Evolutionary conservation across 2,113 vertebrate genomes (phyloP).

Genomic region (Mungos mungo): DNA sequence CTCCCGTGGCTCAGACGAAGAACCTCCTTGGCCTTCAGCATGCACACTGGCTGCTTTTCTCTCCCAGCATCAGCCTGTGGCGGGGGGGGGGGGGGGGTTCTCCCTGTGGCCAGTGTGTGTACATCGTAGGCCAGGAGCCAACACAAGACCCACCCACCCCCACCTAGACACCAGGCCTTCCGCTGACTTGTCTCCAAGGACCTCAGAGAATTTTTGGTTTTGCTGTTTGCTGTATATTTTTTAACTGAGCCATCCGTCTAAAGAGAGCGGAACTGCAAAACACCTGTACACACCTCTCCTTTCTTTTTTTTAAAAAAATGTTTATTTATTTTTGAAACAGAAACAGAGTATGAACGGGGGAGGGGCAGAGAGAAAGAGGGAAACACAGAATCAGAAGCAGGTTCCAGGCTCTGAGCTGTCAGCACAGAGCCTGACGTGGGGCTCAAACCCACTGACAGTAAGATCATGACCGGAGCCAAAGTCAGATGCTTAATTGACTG

Average conservation of each 20-base stretch:
- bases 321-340: too few relatives aligned
- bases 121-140: background rate
- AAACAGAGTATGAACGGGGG: too few relatives aligned
- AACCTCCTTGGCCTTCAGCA: background rate
- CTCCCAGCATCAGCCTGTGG: background rate
- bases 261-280: too few relatives aligned
- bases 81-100: background rate
- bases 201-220: background rate
- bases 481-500: too few relatives aligned
- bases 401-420: too few relatives aligned
- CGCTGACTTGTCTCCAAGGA: rapidly evolving
- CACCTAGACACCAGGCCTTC: rapidly evolving
- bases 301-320: background rate
- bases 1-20: background rate
- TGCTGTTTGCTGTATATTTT: background rate
- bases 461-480: too few relatives aligned
- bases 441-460: too few relatives aligned
- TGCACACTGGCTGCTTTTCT: background rate
- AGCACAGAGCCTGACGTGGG: too few relatives aligned
- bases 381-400: too few relatives aligned
- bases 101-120: background rate
- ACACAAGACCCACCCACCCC: background rate
- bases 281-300: background rate
- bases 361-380: too few relatives aligned
- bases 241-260: rapidly evolving